A percentile compares a stretch with the other conserved stretches of the same genome.
phyloP scores from a whole-genome alignment of 2,113 vertebrate genomes.

The Scytalopus superciliaris region DNA sequence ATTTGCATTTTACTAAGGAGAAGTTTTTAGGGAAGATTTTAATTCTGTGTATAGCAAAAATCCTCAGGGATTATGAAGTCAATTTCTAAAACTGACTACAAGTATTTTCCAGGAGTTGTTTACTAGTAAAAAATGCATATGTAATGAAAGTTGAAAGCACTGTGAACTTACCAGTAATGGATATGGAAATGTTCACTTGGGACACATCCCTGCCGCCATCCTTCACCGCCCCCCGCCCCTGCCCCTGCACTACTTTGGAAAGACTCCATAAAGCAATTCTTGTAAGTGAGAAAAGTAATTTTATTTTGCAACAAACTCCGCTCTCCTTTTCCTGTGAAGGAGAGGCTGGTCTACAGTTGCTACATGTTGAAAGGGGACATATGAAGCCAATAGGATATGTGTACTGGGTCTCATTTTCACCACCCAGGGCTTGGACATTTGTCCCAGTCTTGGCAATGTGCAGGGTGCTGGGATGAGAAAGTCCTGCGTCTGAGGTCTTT shows the following conservation, averaged over 20 bases:
- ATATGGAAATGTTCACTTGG: not conserved
- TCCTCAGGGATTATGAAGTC: not conserved
- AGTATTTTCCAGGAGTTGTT: not conserved
- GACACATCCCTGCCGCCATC: not conserved
- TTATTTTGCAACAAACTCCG: not conserved
- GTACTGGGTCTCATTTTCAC: not conserved
- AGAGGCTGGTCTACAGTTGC: not conserved
- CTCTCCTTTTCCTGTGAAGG: not conserved
- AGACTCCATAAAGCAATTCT: not conserved
- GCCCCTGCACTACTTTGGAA: not conserved
- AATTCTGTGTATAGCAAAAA: not conserved
- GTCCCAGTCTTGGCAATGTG: not conserved
- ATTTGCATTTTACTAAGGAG: not conserved
- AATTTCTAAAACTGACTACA: not conserved
- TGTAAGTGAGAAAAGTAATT: not conserved
- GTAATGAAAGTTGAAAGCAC: not conserved
- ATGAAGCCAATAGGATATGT: fast-evolving
- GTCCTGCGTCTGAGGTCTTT: not conserved
- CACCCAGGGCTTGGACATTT: not conserved
- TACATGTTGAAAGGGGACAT: not conserved
- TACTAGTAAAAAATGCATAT: not conserved
- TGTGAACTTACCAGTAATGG: not conserved
- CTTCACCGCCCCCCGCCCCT: fast-evolving
- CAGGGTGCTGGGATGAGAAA: not conserved
- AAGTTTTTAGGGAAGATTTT: not conserved